phyloP scores from a whole-genome alignment of 1,140 invertebrate genomes.

The Plodia interpunctella region DNA sequence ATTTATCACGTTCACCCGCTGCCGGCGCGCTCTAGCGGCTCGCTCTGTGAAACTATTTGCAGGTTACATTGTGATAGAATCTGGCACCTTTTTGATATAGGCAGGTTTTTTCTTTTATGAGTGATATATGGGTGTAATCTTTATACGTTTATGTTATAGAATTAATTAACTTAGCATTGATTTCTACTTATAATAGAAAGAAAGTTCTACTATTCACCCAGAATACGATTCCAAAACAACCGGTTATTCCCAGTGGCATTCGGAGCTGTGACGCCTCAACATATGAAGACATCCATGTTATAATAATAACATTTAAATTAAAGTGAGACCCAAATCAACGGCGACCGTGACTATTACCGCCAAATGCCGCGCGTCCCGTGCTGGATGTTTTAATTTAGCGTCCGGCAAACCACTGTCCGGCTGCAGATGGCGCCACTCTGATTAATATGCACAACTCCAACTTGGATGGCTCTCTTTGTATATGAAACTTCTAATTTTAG shows the following conservation, averaged over 20 bases:
- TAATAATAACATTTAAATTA: conserved; percentile 10
- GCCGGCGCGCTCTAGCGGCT: conserved; percentile 14
- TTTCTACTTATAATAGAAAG: too few species aligned
- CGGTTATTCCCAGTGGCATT: too few species aligned
- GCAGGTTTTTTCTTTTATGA: too few species aligned
- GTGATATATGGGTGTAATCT: too few species aligned
- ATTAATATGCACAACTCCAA: conserved; percentile 62
- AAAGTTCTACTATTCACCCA: too few species aligned
- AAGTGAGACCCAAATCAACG: conserved; percentile 27
- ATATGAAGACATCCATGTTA: too few species aligned
- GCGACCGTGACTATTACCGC: conserved; percentile 35
- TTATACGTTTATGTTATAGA: too few species aligned
- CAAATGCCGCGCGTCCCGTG: conserved; percentile 46
- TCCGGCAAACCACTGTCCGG: conserved; percentile 35
- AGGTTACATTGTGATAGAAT: too few species aligned
- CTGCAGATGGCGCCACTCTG: conserved; percentile 53
- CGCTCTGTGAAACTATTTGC: conserved; percentile 31
- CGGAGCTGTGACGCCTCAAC: too few species aligned
- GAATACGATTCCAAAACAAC: too few species aligned
- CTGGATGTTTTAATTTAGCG: conserved; percentile 66
- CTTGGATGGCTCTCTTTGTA: neutral
- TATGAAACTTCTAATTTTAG: neutral
- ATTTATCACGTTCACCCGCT: conserved; percentile 60
- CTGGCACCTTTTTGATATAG: too few species aligned
- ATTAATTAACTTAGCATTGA: too few species aligned